phyloP scores from a whole-genome alignment of 1,140 invertebrate genomes.

The Diploscapter pachys region DNA sequence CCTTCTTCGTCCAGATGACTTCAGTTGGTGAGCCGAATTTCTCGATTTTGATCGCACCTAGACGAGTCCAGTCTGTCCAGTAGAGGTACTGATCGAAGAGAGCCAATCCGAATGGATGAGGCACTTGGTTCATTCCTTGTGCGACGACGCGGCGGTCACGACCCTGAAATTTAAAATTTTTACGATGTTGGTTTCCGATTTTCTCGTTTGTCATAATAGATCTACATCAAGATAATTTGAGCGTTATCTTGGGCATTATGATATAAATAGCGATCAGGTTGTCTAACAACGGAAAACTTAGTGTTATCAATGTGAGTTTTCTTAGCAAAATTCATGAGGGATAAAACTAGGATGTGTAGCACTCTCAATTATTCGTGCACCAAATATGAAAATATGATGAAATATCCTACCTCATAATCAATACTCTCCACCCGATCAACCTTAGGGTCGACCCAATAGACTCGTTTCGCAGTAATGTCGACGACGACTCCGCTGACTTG shows the following conservation, averaged over 20 bases:
- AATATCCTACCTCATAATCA: constrained; percentile 21
- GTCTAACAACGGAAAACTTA: no score
- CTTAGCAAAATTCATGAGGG: no score
- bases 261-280: no score
- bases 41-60: constrained; percentile 84
- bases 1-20: constrained; percentile 54
- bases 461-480: constrained; percentile 53
- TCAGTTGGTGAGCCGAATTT: constrained; percentile 68
- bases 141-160: constrained; percentile 57
- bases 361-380: no score
- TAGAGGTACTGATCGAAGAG: constrained; percentile 71
- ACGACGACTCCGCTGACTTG: constrained; percentile 55
- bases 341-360: no score
- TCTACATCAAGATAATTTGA: background rate
- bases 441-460: constrained; percentile 69
- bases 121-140: constrained; percentile 50
- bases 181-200: no score
- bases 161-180: constrained; percentile 54
- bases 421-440: constrained; percentile 44
- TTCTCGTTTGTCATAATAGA: background rate
- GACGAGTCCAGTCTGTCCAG: constrained; percentile 92
- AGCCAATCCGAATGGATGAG: constrained; percentile 57
- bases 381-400: no score
- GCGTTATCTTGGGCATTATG: no score
- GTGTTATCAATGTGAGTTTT: no score